Base-by-base conservation (phyloP, 1,140 invertebrate species). In the Leptopilina clavipes region DNA sequence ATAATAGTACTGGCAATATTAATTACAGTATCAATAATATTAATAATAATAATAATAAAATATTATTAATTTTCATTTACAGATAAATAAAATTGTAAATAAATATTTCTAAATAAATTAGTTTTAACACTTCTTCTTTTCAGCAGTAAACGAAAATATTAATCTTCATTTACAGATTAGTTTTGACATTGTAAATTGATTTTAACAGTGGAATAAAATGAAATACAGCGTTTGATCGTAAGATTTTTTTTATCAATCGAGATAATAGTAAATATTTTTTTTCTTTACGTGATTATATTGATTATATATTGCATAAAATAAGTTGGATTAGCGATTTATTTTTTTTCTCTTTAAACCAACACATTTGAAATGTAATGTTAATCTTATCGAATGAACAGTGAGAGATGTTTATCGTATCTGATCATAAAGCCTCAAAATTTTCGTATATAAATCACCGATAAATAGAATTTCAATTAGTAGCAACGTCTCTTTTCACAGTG, bases 351-450 rank as follows among this genome's bases (percentile, higher is more conserved):
- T 40, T 9, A 40, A 79, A 74, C 71, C 10, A 22, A 25, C 0
- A 56, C 18, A 45, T 37, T 18, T 56, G n/a, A 43, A 40, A 44
- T 37, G 7, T 45, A 31, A 73, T 11, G 44, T 17, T 81, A 79
- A 81, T 81, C 79, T 81, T 76, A 81, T 81, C 79, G 18, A 19
- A 0, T 45, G 74, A n/a, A 12, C 5, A 48, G 11, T 17, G 25
- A 71, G 44, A 71, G 77, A 78, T 71, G 43, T 73, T 2, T 31
- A 70, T 31, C 70, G 14, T 74, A 79, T 76, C 78, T 17, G 56
- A 40, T 14, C 40, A 45, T 37, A 75, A 22, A 18, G 65, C 77
- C 65, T 59, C 12, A 75, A 31, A 17, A 73, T 72, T 74, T 17
- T 43, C 14, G 73, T 80, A 78, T 80, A 80, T 78, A 77, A 78